Conservation (phyloP, 2,113 vertebrate genomes). For the Lophius piscatorius region DNA sequence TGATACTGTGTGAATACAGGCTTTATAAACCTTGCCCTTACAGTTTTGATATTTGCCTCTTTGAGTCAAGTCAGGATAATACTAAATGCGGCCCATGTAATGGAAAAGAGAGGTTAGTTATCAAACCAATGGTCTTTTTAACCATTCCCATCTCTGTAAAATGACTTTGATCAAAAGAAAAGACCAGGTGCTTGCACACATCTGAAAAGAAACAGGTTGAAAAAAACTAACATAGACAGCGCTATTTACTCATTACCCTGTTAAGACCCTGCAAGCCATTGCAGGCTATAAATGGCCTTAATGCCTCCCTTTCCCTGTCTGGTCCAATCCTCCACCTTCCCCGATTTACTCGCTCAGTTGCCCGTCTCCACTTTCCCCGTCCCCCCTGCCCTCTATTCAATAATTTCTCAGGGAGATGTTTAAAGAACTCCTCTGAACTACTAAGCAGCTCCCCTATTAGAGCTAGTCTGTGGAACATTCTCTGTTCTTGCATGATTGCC, state of each 20-base stretch:
- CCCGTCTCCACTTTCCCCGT: constrained; percentile 11
- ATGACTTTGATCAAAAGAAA: constrained; percentile 63
- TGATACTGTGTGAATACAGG: constrained; percentile 40
- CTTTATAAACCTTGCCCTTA: constrained; percentile 60
- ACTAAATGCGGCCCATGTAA: constrained; percentile 44
- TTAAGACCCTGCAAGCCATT: constrained; percentile 38
- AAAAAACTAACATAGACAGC: constrained; percentile 66
- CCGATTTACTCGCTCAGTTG: constrained; percentile 20
- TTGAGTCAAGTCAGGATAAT: constrained; percentile 36
- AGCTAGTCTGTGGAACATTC: background rate
- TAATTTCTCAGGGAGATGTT: constrained; percentile 29
- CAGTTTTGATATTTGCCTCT: constrained; percentile 52
- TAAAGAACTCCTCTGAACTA: constrained; percentile 56
- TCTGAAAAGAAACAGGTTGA: constrained; percentile 47
- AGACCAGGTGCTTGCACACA: constrained; percentile 48
- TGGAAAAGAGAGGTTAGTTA: constrained; percentile 41
- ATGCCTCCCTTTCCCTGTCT: constrained; percentile 47
- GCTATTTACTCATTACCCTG: constrained; percentile 64
- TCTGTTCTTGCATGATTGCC: constrained; percentile 4
- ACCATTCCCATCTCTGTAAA: constrained; percentile 62
- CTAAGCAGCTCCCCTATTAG: constrained; percentile 36
- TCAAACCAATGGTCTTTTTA: constrained; percentile 68
- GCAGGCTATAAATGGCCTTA: constrained; percentile 34
- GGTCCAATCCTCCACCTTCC: constrained; percentile 34
- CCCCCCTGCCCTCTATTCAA: constrained; percentile 13